A percentile compares a stretch with the other conserved stretches of the same genome.
These are phyloP conservation scores for Helogale parvula DNA, from an alignment of 2,113 vertebrate genomes.

Conservation along the genomic window DNA sequence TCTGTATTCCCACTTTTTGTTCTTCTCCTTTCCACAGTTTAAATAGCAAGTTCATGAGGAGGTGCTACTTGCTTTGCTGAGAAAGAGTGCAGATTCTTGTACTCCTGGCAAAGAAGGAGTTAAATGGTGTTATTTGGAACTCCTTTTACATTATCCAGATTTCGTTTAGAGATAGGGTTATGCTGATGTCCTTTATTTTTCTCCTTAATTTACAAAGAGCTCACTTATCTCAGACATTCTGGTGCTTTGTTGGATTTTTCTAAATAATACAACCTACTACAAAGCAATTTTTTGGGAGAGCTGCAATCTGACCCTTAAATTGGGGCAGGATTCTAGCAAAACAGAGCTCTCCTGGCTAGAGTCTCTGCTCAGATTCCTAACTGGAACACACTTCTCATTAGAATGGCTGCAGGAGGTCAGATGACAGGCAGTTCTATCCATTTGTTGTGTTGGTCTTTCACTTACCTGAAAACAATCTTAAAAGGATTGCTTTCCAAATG, in stretches of 20 bases:
- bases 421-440: not conserved
- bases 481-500: slow-evolving; percentile 37
- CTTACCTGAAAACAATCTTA: slow-evolving; percentile 40
- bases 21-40: not conserved
- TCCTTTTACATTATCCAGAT: slow-evolving; percentile 47
- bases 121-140: slow-evolving; percentile 52
- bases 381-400: not conserved
- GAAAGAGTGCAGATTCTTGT: not conserved
- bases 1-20: not conserved
- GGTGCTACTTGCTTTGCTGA: not conserved
- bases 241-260: slow-evolving; percentile 63
- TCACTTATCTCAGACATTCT: slow-evolving; percentile 56
- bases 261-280: slow-evolving; percentile 16
- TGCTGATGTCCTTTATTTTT: slow-evolving; percentile 59
- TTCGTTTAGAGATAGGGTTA: slow-evolving; percentile 60
- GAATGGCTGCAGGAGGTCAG: not conserved
- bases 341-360: not conserved
- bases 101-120: slow-evolving; percentile 18
- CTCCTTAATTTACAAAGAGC: slow-evolving; percentile 68
- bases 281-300: not conserved
- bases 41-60: not conserved
- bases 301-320: slow-evolving; percentile 44
- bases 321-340: slow-evolving; percentile 27
- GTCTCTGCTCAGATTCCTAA: not conserved
- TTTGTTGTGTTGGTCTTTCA: slow-evolving; percentile 8